Base-by-base conservation (phyloP, 2,888 invertebrate genomes). In the Ametastegia equiseti region DNA sequence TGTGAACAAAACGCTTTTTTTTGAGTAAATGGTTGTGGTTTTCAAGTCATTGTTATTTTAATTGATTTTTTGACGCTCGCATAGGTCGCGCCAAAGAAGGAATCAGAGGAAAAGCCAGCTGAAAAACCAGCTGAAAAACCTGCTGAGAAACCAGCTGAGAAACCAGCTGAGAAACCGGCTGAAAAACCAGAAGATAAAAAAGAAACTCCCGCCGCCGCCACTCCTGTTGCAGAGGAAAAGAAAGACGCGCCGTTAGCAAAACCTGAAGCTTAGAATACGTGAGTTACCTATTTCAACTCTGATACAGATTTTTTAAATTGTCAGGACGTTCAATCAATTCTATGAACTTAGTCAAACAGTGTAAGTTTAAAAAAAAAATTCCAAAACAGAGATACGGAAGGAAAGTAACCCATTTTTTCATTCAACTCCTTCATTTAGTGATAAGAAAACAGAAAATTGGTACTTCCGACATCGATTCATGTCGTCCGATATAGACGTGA, bases 241-340 rank as follows among this genome's bases (percentile, higher is more conserved):
- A 91, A 91, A 86, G 91, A 90, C 82, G 90, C 90, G 15, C 89
- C 90, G 15, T 85, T 89, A 86, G 90, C 90, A 83, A 90, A 89
- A 82, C 87, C 89, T 65, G 90, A 90, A 86, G 90, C 88, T 87
- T 91, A 90, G 88, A 86, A 82, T 87, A 82, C 84, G 87, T 86
- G 80, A 77, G 82, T 83, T 33, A 57, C 27, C 0, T 19, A 54
- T 50, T 47, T 6, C 4, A 54, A 4, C n/a, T n/a, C n/a, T n/a
- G n/a, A n/a, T n/a, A n/a, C n/a, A n/a, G n/a, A n/a, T n/a, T n/a
- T n/a, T n/a, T n/a, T n/a, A n/a, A n/a, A n/a, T n/a, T n/a, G n/a
- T n/a, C n/a, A n/a, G n/a, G n/a, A n/a, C n/a, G n/a, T n/a, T n/a
- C n/a, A n/a, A n/a, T n/a, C n/a, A n/a, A n/a, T n/a, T n/a, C n/a